phyloP scores from a whole-genome alignment of 2,888 invertebrate genomes.

The Agonum fuliginosum region DNA sequence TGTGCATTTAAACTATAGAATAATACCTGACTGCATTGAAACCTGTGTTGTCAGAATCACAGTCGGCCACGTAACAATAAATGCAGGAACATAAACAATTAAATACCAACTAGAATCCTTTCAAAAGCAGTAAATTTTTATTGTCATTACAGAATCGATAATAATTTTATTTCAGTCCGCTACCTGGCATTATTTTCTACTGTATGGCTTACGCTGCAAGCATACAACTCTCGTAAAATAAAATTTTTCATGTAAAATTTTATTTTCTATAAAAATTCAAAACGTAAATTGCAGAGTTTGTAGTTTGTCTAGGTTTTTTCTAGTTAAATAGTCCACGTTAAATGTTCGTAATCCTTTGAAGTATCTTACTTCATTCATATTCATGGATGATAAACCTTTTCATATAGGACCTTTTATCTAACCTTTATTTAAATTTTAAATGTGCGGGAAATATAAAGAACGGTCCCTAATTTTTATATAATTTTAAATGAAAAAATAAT shows the following conservation, averaged over 20 bases:
- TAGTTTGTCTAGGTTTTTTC: background rate
- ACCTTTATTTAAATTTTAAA: background rate
- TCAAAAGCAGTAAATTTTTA: too few species aligned
- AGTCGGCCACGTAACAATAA: too few species aligned
- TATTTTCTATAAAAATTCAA: background rate
- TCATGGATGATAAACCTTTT: constrained; percentile 20
- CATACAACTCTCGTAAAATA: background rate
- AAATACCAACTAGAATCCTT: too few species aligned
- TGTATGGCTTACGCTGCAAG: background rate
- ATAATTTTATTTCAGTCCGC: background rate
- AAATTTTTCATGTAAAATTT: background rate
- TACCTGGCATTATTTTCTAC: background rate
- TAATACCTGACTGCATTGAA: too few species aligned
- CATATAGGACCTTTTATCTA: background rate
- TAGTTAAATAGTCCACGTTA: background rate
- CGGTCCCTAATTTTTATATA: too few species aligned
- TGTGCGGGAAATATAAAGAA: too few species aligned
- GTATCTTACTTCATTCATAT: constrained; percentile 23
- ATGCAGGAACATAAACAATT: too few species aligned
- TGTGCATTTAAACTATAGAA: too few species aligned
- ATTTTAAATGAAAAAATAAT: too few species aligned
- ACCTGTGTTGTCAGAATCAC: too few species aligned
- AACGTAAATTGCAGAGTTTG: background rate
- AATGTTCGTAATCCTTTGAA: constrained; percentile 6
- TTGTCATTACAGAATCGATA: constrained; percentile 2